Conservation (phyloP, 1,140 invertebrate species). For the Anastatus disparis region DNA sequence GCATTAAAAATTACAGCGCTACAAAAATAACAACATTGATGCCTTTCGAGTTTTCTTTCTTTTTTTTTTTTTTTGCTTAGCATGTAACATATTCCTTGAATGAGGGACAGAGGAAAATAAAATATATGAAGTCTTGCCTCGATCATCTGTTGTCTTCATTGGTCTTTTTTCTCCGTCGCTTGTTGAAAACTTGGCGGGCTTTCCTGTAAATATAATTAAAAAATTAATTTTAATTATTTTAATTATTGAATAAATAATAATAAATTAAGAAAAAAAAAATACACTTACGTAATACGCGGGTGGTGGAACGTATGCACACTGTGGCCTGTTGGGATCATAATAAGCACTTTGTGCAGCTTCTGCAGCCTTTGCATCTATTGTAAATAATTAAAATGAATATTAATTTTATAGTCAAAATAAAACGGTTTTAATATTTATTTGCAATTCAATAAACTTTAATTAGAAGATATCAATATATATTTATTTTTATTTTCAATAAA, state of each 20-base stretch:
- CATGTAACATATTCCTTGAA: slow-evolving; percentile 5
- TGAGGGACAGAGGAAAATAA: too few species aligned
- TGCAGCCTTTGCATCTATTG: slow-evolving; percentile 83
- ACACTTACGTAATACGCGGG: slow-evolving; percentile 86
- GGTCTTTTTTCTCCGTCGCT: slow-evolving; percentile 70
- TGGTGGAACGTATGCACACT: slow-evolving; percentile 86
- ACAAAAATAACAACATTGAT: slow-evolving; percentile 43
- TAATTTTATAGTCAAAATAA: background rate
- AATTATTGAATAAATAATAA: too few species aligned
- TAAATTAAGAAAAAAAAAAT: too few species aligned
- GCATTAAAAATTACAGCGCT: slow-evolving; percentile 37
- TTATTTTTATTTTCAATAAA: too few species aligned
- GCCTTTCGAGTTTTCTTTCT: slow-evolving; percentile 9
- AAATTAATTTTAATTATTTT: background rate
- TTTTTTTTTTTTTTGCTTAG: slow-evolving; percentile 29
- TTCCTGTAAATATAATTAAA: slow-evolving; percentile 69
- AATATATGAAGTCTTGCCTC: slow-evolving; percentile 31
- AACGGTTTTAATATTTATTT: too few species aligned
- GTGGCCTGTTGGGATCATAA: slow-evolving; percentile 85
- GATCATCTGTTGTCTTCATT: slow-evolving; percentile 52
- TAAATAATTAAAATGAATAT: slow-evolving; percentile 27
- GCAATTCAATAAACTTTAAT: too few species aligned
- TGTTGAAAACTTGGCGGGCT: slow-evolving; percentile 80
- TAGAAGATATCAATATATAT: background rate
- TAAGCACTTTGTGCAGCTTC: slow-evolving; percentile 89